Evolutionary conservation across 2,888 invertebrate species (phyloP).

Genomic region (Cephus pygmeus): DNA sequence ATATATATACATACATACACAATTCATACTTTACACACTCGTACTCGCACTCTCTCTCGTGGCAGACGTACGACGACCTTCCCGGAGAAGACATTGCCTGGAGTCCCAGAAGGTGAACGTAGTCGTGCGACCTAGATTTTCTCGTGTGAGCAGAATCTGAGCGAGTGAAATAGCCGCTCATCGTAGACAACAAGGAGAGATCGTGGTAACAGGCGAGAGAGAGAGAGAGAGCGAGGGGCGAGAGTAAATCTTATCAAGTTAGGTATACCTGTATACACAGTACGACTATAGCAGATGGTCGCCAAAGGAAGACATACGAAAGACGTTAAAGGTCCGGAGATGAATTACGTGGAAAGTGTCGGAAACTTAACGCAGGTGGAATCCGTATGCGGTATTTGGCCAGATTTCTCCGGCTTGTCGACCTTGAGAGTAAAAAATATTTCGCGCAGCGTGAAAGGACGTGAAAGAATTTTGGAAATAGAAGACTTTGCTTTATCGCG

Average conservation of each 20-base stretch:
- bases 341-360: background rate
- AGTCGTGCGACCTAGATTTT: conserved; percentile 61
- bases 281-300: too few species aligned
- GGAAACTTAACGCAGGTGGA: too few species aligned
- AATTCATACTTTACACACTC: background rate
- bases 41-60: background rate
- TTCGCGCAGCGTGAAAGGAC: too few species aligned
- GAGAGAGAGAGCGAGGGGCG: conserved; percentile 8
- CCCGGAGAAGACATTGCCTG: conserved; percentile 53
- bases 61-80: conserved; percentile 56
- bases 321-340: background rate
- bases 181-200: background rate
- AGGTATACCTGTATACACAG: too few species aligned
- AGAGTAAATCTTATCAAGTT: too few species aligned
- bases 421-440: too few species aligned
- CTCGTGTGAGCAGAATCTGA: conserved; percentile 33
- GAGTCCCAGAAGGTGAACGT: conserved; percentile 56
- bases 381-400: too few species aligned
- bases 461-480: too few species aligned
- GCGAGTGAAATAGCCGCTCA: conserved; percentile 16
- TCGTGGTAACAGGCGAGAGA: background rate
- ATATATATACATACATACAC: too few species aligned
- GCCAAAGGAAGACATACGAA: background rate
- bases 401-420: too few species aligned
- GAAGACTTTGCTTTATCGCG: too few species aligned